Evolutionary conservation across 2,888 invertebrate species (phyloP).

Genomic region (Microchrysa polita): DNA sequence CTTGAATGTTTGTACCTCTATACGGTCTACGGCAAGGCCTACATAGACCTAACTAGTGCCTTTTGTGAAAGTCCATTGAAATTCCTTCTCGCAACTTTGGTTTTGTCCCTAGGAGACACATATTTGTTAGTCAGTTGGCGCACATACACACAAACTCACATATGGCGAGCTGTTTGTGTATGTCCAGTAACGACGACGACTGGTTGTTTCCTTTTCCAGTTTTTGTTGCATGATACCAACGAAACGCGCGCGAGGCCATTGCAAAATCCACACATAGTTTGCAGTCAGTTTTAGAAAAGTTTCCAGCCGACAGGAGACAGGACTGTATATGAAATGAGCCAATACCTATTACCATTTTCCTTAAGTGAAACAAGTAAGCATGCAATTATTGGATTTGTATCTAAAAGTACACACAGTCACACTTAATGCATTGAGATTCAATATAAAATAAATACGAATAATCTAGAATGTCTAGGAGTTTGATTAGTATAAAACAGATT

Average conservation of each 20-base stretch:
- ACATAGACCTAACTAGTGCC: too few relatives aligned
- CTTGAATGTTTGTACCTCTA: not conserved
- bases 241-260: not conserved
- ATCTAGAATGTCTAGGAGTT: constrained; percentile 20
- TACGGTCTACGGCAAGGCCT: not conserved
- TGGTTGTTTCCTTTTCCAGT: constrained; percentile 25
- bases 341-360: too few relatives aligned
- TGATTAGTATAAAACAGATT: not conserved
- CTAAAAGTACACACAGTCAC: too few relatives aligned
- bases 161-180: too few relatives aligned
- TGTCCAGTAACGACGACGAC: not conserved
- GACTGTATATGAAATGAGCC: constrained; percentile 3
- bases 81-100: constrained; percentile 18
- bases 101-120: constrained; percentile 11
- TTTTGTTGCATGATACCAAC: too few relatives aligned
- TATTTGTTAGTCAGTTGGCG: constrained; percentile 38
- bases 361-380: constrained; percentile 8
- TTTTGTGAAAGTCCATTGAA: constrained; percentile 30
- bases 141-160: too few relatives aligned
- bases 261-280: constrained; percentile 6
- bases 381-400: not conserved
- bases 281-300: not conserved
- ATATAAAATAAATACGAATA: too few relatives aligned
- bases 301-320: not conserved
- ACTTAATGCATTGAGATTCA: not conserved